Percentiles rank a stretch among this genome's conserved stretches.
Conservation (phyloP, 2,888 invertebrate species). For the Drosophila demipolita region DNA sequence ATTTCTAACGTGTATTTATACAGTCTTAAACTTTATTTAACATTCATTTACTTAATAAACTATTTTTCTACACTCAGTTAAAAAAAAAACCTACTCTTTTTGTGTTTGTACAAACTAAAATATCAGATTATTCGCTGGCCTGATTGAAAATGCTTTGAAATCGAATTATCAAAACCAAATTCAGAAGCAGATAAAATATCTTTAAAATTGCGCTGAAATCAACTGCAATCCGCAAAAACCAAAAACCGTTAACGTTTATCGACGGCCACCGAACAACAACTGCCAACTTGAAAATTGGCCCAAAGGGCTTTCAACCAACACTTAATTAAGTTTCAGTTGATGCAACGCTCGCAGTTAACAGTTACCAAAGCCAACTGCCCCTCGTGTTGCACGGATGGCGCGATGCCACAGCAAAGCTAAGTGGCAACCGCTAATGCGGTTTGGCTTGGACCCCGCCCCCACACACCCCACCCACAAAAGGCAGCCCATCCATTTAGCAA, state of each 20-base stretch:
- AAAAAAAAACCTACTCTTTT: not conserved
- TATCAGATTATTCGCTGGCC: not conserved
- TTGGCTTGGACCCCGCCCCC: constrained; percentile 20
- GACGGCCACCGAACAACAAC: constrained; percentile 44
- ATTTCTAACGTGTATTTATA: too few relatives aligned
- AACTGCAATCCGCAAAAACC: constrained; percentile 48
- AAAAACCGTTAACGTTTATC: constrained; percentile 55
- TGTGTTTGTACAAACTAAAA: not conserved
- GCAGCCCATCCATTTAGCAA: not conserved
- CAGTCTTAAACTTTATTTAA: not conserved
- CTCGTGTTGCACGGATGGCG: not conserved
- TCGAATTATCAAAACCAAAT: not conserved
- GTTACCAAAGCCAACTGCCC: not conserved
- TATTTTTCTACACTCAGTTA: not conserved
- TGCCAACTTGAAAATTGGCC: constrained; percentile 21
- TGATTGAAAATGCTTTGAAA: not conserved
- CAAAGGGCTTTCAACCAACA: constrained; percentile 44
- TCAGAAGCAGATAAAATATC: not conserved
- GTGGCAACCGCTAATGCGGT: constrained; percentile 62
- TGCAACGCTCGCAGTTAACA: constrained; percentile 1
- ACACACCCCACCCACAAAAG: too few relatives aligned
- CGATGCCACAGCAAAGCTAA: constrained; percentile 64
- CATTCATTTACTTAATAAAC: not conserved
- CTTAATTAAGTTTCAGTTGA: constrained; percentile 72
- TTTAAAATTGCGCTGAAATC: constrained; percentile 18